A percentile compares a stretch with the other conserved stretches of the same genome.
phyloP scores from a whole-genome alignment of 2,888 invertebrate genomes.

The Drosophila mayaguana region DNA sequence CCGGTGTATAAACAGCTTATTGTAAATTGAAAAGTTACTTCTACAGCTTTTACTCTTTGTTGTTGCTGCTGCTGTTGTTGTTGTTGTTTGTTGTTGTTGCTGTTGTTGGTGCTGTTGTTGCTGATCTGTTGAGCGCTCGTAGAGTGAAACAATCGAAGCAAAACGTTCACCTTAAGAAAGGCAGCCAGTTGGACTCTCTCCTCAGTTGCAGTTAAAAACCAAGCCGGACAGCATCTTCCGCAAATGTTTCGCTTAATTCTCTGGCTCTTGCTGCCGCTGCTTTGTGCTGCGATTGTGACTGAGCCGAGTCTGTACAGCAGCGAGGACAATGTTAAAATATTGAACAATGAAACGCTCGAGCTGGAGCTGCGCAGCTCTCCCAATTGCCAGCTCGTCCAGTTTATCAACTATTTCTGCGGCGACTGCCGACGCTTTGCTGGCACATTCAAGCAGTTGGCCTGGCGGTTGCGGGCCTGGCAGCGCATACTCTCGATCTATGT shows the following conservation, averaged over 20 bases:
- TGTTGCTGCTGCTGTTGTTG: background rate
- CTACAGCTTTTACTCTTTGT: slow-evolving; percentile 8
- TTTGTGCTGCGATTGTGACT: background rate
- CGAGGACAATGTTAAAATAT: slow-evolving; percentile 48
- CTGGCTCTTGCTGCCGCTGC: slow-evolving; percentile 15
- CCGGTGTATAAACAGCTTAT: background rate
- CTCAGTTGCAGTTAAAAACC: slow-evolving; percentile 59
- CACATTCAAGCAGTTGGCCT: slow-evolving; percentile 68
- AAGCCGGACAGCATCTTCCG: slow-evolving; percentile 53
- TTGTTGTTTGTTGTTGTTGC: background rate
- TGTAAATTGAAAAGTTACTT: slow-evolving; percentile 21
- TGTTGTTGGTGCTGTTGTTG: background rate
- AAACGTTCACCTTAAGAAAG: slow-evolving; percentile 67
- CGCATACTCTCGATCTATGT: slow-evolving; percentile 37
- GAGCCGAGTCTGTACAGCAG: slow-evolving; percentile 53
- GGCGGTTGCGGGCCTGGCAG: slow-evolving; percentile 38
- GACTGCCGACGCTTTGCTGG: slow-evolving; percentile 95
- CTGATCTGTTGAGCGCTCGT: slow-evolving; percentile 18
- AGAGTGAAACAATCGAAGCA: slow-evolving; percentile 33
- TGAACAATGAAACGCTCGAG: slow-evolving; percentile 32
- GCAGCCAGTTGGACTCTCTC: slow-evolving; percentile 31
- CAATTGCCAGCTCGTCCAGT: slow-evolving; percentile 87
- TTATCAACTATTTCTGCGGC: slow-evolving; percentile 98
- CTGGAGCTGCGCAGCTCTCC: slow-evolving; percentile 11
- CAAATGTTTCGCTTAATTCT: slow-evolving; percentile 42